These are phyloP conservation scores for Oedothorax gibbosus DNA, from an alignment of 1,140 invertebrate genomes.

Conservation along the genomic window DNA sequence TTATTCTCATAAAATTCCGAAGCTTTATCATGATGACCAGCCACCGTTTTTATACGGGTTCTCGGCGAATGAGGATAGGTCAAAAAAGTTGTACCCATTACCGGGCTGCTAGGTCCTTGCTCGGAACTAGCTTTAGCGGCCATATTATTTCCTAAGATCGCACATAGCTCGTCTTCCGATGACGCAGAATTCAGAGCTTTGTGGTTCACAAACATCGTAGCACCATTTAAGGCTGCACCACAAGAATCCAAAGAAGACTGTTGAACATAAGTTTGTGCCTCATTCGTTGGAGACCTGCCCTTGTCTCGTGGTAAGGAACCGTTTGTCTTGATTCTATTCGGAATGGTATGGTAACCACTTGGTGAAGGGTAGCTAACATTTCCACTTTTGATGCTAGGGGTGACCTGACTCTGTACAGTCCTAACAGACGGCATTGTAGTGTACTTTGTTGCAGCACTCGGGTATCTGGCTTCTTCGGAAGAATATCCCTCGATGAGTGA, in stretches of 20 bases:
- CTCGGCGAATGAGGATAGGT: conserved; percentile 70
- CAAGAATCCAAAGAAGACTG: conserved; percentile 63
- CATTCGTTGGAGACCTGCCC: conserved; percentile 54
- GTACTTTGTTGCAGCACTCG: conserved; percentile 30
- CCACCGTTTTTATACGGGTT: conserved; percentile 75
- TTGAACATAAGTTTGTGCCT: not conserved
- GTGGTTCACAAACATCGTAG: conserved; percentile 60
- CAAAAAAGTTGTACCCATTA: conserved; percentile 52
- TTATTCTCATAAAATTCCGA: conserved; percentile 68
- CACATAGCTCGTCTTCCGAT: conserved; percentile 67
- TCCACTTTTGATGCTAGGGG: conserved; percentile 2
- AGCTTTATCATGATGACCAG: conserved; percentile 33
- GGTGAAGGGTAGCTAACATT: conserved; percentile 4
- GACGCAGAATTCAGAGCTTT: conserved; percentile 63
- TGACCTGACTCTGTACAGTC: conserved; percentile 1
- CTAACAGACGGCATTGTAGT: conserved; percentile 23
- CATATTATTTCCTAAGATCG: conserved; percentile 66
- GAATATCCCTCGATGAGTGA: conserved; percentile 52
- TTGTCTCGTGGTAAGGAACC: conserved; percentile 84
- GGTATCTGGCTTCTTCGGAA: conserved; percentile 35
- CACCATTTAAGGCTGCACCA: conserved; percentile 62
- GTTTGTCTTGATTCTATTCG: conserved; percentile 84
- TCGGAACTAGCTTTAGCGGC: conserved; percentile 45
- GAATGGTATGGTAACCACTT: conserved; percentile 56
- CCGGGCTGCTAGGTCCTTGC: conserved; percentile 41